Conservation (phyloP, 1,140 invertebrate genomes). For the Elymnias hypermnestra region DNA sequence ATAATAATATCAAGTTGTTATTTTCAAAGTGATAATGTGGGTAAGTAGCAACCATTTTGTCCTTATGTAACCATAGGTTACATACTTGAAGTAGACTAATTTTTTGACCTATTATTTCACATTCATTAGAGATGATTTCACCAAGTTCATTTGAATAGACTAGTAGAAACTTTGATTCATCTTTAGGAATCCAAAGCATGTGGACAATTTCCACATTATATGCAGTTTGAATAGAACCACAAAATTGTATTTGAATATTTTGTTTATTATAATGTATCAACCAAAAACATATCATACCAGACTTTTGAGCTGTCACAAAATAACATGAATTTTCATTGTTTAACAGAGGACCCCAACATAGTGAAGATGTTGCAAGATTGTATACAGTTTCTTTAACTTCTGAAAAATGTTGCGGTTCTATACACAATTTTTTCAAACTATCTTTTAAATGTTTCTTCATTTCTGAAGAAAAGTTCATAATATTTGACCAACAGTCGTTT, state of each 20-base stretch:
- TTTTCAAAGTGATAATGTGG: conserved; percentile 27
- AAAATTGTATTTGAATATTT: conserved; percentile 19
- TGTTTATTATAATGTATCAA: conserved; percentile 19
- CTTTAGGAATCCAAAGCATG: conserved; percentile 38
- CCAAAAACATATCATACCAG: conserved; percentile 49
- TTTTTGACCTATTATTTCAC: conserved; percentile 24
- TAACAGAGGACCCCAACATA: conserved; percentile 41
- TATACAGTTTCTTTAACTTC: conserved; percentile 35
- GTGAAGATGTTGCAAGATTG: conserved; percentile 28
- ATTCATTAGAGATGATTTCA: conserved; percentile 34
- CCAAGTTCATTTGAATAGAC: conserved; percentile 36
- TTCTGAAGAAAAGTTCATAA: conserved; percentile 37
- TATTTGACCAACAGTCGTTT: conserved; percentile 26
- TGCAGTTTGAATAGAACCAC: conserved; percentile 21
- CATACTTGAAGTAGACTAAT: conserved; percentile 22
- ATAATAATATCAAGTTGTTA: conserved; percentile 39
- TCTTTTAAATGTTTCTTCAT: conserved; percentile 25
- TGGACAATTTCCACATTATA: conserved; percentile 26
- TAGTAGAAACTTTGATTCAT: conserved; percentile 28
- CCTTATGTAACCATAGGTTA: conserved; percentile 41
- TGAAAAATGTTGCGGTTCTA: conserved; percentile 26
- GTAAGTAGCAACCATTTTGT: conserved; percentile 41
- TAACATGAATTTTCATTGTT: conserved; percentile 36
- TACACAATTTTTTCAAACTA: neutral
- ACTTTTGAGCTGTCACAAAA: conserved; percentile 53